Conservation (phyloP, 2,888 invertebrate species). For the Synergus itoensis region DNA sequence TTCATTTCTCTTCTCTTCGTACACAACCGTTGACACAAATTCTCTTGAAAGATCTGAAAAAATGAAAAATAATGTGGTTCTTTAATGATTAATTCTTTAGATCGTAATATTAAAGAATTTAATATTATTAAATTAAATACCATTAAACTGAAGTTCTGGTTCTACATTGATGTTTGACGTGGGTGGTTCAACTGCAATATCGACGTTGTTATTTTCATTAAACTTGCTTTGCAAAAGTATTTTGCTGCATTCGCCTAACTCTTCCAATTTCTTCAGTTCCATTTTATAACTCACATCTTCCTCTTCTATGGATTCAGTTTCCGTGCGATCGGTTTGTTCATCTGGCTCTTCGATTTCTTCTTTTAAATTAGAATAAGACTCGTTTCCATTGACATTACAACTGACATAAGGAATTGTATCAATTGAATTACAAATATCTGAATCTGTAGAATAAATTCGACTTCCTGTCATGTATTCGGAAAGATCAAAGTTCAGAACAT, state of each 20-base stretch:
- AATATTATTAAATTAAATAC: conserved; percentile 51
- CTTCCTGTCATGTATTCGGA: conserved; percentile 71
- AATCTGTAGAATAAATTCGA: conserved; percentile 56
- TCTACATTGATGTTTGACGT: conserved; percentile 55
- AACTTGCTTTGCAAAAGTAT: conserved; percentile 63
- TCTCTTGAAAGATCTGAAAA: conserved; percentile 71
- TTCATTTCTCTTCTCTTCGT: conserved; percentile 60
- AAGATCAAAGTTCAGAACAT: conserved; percentile 82
- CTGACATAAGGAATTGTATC: conserved; percentile 60
- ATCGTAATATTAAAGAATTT: not conserved
- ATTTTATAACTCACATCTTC: conserved; percentile 72
- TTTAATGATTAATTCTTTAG: too few relatives aligned
- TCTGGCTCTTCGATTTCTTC: conserved; percentile 30
- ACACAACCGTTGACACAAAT: conserved; percentile 64
- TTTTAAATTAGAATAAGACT: not conserved
- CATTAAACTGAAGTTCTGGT: conserved; percentile 67
- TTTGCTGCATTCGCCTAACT: conserved; percentile 71
- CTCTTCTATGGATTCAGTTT: conserved; percentile 66
- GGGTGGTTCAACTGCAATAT: conserved; percentile 53
- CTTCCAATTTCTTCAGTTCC: conserved; percentile 69
- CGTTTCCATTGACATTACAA: conserved; percentile 49
- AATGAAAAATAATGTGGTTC: not conserved
- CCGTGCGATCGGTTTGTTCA: conserved; percentile 52
- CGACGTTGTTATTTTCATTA: conserved; percentile 51
- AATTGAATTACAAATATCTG: conserved; percentile 57